Percentiles rank a stretch among this genome's conserved stretches.
These are phyloP conservation scores for Hanleya hanleyi DNA, from an alignment of 2,888 invertebrate genomes.

Conservation along the genomic window DNA sequence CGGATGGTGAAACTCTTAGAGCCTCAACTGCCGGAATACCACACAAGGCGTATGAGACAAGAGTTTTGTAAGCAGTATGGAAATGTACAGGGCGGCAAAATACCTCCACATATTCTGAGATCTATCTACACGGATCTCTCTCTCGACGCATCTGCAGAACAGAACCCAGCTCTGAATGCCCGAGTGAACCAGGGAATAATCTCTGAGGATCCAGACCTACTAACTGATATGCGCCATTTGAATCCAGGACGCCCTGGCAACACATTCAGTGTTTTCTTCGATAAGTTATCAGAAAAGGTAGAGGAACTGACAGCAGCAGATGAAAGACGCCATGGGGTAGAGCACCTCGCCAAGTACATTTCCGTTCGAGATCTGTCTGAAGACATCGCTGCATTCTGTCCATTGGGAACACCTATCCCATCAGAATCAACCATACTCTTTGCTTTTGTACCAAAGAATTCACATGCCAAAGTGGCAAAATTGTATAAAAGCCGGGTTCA, in stretches of 20 bases:
- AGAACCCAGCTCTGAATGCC: background rate
- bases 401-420: constrained; percentile 34
- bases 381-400: constrained; percentile 26
- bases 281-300: constrained; percentile 11
- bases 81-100: background rate
- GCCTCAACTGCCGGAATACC: background rate
- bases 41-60: background rate
- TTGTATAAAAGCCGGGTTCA: constrained; percentile 27
- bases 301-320: constrained; percentile 31
- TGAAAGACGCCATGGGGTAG: constrained; percentile 29
- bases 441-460: constrained; percentile 36
- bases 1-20: background rate
- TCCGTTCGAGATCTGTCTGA: background rate
- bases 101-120: background rate
- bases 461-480: constrained; percentile 24
- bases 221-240: constrained; percentile 21
- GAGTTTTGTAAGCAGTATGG: background rate
- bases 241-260: constrained; percentile 32
- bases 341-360: constrained; percentile 9
- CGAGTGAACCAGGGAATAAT: background rate
- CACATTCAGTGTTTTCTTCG: constrained; percentile 30
- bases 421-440: constrained; percentile 35
- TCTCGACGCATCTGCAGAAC: background rate
- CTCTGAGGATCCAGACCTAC: background rate
- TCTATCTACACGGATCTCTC: background rate